Evolutionary conservation across 2,797 vertebrate species (phyloP).

Genomic region (Ispidina picta): DNA sequence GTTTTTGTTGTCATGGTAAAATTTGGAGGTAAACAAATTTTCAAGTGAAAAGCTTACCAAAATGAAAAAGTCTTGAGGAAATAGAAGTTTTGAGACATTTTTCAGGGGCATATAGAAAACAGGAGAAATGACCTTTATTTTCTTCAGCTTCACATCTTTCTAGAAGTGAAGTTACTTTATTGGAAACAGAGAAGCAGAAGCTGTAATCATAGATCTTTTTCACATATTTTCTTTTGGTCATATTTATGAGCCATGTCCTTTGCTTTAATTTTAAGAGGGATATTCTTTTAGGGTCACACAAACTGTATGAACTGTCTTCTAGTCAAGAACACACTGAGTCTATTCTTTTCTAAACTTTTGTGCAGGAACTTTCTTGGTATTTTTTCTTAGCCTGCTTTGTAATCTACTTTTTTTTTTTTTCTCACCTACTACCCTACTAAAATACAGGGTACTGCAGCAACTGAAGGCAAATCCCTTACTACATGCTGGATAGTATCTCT

Average conservation of each 20-base stretch:
- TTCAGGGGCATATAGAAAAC: background rate
- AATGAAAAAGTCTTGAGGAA: background rate
- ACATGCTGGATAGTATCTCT: background rate
- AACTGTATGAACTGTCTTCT: background rate
- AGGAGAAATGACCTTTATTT: background rate
- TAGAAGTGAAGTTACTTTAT: background rate
- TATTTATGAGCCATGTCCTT: background rate
- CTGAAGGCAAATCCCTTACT: background rate
- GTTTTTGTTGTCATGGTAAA: constrained; percentile 1
- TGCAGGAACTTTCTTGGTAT: background rate
- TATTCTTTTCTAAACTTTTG: background rate
- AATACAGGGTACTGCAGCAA: background rate
- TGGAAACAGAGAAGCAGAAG: background rate
- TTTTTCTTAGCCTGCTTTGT: background rate
- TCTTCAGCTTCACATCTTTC: background rate
- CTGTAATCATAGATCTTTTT: background rate
- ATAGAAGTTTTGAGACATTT: background rate
- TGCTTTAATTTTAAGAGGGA: background rate
- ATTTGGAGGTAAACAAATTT: background rate
- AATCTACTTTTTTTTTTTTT: background rate
- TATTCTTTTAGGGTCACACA: background rate
- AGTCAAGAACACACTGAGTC: background rate
- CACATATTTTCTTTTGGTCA: background rate
- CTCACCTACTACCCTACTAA: background rate
- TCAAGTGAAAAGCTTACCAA: background rate